Percentiles rank a stretch among this genome's conserved stretches.
These are phyloP conservation scores for Zosterops hypoxanthus DNA, from an alignment of 2,113 vertebrate species.

Conservation along the genomic window DNA sequence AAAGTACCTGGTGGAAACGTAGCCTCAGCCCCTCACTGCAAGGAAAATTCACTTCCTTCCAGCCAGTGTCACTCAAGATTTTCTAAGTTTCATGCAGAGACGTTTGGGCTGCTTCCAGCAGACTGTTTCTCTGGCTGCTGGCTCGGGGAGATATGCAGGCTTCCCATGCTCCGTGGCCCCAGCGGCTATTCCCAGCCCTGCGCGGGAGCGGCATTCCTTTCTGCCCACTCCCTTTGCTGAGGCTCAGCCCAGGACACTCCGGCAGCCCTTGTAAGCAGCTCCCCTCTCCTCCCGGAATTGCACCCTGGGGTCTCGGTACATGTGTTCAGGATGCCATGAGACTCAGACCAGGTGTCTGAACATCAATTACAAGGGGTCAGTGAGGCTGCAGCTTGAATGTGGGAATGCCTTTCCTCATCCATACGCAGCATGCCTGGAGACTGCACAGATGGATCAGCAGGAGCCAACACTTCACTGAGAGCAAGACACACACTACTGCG, in stretches of 20 bases:
- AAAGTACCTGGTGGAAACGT: background rate
- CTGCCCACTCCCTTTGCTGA: conserved; percentile 39
- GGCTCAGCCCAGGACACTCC: background rate
- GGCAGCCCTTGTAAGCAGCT: background rate
- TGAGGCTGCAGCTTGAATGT: background rate
- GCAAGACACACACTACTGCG: accelerated
- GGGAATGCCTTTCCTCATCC: background rate
- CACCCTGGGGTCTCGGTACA: background rate
- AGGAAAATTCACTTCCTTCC: background rate
- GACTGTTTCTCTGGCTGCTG: conserved; percentile 11
- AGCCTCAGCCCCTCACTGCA: background rate
- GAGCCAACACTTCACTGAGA: background rate
- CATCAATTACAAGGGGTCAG: background rate
- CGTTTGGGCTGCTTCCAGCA: conserved; percentile 23
- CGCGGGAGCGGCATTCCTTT: conserved; percentile 50
- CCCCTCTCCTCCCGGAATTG: background rate
- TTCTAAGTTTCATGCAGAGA: conserved; percentile 19
- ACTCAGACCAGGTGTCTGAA: background rate
- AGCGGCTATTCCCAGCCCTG: conserved; percentile 64
- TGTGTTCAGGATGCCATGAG: background rate
- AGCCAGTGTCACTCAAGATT: background rate
- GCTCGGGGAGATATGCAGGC: conserved; percentile 7
- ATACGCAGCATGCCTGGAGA: background rate
- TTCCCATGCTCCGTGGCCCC: conserved; percentile 67
- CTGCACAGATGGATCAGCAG: background rate